Base-by-base conservation (phyloP, 2,888 invertebrate genomes). In the Ptychoptera albimana region DNA sequence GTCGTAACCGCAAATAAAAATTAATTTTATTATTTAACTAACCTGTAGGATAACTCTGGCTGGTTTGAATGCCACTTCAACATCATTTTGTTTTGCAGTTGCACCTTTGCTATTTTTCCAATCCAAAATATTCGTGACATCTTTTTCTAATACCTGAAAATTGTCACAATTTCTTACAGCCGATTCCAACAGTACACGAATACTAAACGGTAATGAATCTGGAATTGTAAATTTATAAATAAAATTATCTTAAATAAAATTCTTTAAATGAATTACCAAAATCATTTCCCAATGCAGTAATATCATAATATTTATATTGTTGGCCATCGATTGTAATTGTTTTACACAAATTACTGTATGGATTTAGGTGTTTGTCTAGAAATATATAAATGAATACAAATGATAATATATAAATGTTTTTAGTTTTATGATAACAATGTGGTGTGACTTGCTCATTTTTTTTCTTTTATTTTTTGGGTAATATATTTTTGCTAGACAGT, bases 161-260 rank as follows among this genome's bases (percentile, higher is more conserved):
- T 85, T 83, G 66, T 98, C 97, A 63, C 97, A 97, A 68, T 93
- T 93, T 44, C 97, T 73, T 2, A 97, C 82, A 30, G 93, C 93
- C 0, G 94, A 92, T 69, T 98, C 98, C 58, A 98, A 67, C 1
- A 98, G 71, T 1, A 96, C 83, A 50, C 93, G 73, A 53, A 98
- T 82, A 8, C 92, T 91, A 69, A 76, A 96, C 0, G 97, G 98
- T 9, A 98, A 72, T 50, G 76, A 76, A 50, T 76, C 86, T 86
- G 45, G n/a, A n/a, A n/a, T n/a, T n/a, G n/a, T n/a, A n/a, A n/a
- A n/a, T n/a, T 23, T 23, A 23, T 7, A 23, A 5, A 23, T n/a
- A n/a, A n/a, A n/a, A n/a, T n/a, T n/a, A n/a, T n/a, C 45, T 45
- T 45, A 48, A 44, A 45, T 30, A 49, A 39, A 41, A 29, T 44